Evolutionary conservation across 1,140 invertebrate species (phyloP), one percentile per base, ranked within the genome.

Genomic region (Panulirus ornatus): DNA sequence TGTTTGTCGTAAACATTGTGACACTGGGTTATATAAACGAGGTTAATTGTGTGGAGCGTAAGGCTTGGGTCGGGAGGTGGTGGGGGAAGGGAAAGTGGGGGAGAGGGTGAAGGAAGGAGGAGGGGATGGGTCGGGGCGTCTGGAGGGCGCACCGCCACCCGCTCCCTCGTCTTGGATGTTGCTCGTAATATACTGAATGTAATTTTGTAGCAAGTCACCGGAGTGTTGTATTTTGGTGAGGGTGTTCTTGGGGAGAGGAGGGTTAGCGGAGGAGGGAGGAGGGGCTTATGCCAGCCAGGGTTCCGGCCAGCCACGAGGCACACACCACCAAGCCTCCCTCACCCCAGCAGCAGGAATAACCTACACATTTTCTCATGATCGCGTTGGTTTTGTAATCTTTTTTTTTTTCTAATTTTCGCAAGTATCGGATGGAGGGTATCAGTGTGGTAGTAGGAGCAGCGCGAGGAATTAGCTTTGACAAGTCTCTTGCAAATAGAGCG

Each of bases 171-270:
- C 58, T 66, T 30, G 58, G n/a, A 14, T 58, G 14, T 19, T 14
- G n/a, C 58, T 66, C 58, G n/a, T 66, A 66, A 66, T 66, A 66
- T 66, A 66, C 58, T 66, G 58, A 66, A 66, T 66, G 58, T 66
- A 66, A 66, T 66, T 66, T 66, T 66, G n/a, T 66, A 66, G 3
- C 58, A 66, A 66, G 58, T 66, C 58, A 66, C 58, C n/a, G 22
- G 58, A 66, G 58, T 66, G 58, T 66, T 66, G 58, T 66, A 66
- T 66, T 66, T 66, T 66, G 58, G 5, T 66, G 58, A 27, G 27
- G 11, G 58, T 66, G 58, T 66, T 66, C n/a, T 66, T n/a, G n/a
- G n/a, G n/a, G n/a, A n/a, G n/a, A n/a, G n/a, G n/a, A n/a, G n/a
- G n/a, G n/a, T n/a, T n/a, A n/a, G n/a, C n/a, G n/a, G n/a, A n/a